These are phyloP conservation scores for Coregonus clupeaformis DNA, from an alignment of 2,113 vertebrate genomes.

Conservation along the genomic window DNA sequence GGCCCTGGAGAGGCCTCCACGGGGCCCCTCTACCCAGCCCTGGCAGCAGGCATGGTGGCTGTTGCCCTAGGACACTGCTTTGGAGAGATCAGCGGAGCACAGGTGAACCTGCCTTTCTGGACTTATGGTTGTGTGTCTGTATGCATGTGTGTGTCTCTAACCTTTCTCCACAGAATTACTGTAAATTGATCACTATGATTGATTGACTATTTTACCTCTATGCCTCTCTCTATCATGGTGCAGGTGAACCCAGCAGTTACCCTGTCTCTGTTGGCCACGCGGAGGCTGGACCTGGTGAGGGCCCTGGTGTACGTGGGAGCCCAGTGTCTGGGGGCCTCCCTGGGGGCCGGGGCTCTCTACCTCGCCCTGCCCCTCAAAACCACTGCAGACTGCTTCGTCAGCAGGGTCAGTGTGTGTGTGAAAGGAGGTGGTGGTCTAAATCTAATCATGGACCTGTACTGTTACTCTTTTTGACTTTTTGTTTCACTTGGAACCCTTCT, in stretches of 20 bases:
- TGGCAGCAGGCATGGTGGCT: slow-evolving; percentile 74
- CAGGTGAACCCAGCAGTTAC: slow-evolving; percentile 83
- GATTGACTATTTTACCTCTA: neutral
- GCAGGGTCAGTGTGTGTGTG: slow-evolving; percentile 69
- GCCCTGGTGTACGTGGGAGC: slow-evolving; percentile 65
- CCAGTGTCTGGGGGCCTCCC: slow-evolving; percentile 77
- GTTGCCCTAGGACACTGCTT: slow-evolving; percentile 73
- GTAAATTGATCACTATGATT: neutral
- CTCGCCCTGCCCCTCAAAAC: slow-evolving; percentile 61
- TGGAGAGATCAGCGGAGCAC: slow-evolving; percentile 76
- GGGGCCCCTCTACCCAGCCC: slow-evolving; percentile 72
- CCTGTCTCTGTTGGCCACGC: slow-evolving; percentile 76
- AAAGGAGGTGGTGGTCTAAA: neutral
- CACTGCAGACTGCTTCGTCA: slow-evolving; percentile 67
- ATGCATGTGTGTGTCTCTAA: neutral
- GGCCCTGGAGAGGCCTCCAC: slow-evolving; percentile 44
- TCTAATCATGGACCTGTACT: no score
- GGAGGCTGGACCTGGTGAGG: slow-evolving; percentile 69
- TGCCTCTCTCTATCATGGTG: slow-evolving; percentile 6
- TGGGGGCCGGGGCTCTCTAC: slow-evolving; percentile 71
- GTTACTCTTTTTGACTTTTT: no score
- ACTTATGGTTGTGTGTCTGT: neutral
- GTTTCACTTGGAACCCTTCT: neutral
- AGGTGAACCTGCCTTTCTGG: slow-evolving; percentile 65
- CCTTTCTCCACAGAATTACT: neutral